Evolutionary conservation across 1,140 invertebrate genomes (phyloP).

Genomic region (Drosophila ficusphila): DNA sequence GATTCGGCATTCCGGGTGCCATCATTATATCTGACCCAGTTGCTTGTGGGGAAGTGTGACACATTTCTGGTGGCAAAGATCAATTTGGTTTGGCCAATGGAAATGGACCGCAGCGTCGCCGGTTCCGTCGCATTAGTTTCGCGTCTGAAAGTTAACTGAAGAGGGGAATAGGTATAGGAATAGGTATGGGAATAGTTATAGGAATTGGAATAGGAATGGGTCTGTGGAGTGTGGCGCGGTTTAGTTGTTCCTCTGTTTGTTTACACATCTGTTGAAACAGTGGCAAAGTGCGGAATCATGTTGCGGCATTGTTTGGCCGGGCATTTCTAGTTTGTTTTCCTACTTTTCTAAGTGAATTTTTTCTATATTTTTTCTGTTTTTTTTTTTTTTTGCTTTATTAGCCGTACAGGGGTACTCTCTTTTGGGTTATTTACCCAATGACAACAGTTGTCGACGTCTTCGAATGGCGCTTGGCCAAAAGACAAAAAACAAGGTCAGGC

Average conservation of each 20-base stretch:
- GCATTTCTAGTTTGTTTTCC: constrained; percentile 31
- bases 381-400: constrained; percentile 58
- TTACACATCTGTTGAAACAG: constrained; percentile 63
- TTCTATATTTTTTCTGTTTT: constrained; percentile 23
- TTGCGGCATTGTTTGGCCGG: constrained; percentile 30
- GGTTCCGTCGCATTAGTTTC: constrained; percentile 24
- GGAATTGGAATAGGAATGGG: constrained; percentile 1
- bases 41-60: constrained; percentile 29
- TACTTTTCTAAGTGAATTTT: constrained; percentile 9
- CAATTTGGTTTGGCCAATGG: constrained; percentile 34
- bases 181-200: neutral
- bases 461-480: constrained; percentile 39
- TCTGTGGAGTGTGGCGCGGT: constrained; percentile 17
- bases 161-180: constrained; percentile 3
- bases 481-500: constrained; percentile 63
- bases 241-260: constrained; percentile 43
- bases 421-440: constrained; percentile 56
- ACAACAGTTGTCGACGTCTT: constrained; percentile 23
- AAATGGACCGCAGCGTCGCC: constrained; percentile 32
- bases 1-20: constrained; percentile 36
- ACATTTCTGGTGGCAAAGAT: constrained; percentile 47
- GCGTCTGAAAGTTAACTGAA: constrained; percentile 25
- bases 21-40: constrained; percentile 48
- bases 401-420: constrained; percentile 60
- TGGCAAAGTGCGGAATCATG: constrained; percentile 60